A percentile compares a stretch with the other conserved stretches of the same genome.
These are phyloP conservation scores for Hyles lineata DNA, from an alignment of 2,888 invertebrate genomes.

Conservation along the genomic window DNA sequence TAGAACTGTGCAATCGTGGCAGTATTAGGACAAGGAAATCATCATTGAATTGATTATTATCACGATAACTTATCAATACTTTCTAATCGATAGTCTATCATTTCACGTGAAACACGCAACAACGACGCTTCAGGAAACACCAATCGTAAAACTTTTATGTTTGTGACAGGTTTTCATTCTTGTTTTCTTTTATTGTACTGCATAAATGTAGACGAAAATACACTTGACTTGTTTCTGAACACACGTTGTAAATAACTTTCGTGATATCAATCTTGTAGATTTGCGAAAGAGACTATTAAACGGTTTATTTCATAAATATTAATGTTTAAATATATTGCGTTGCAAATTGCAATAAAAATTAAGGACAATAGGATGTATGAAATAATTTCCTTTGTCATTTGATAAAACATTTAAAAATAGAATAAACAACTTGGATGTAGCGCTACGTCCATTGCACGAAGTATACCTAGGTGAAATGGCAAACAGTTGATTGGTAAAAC, in stretches of 20 bases:
- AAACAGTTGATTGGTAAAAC: constrained; percentile 46
- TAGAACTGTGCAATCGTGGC: neutral
- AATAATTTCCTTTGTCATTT: neutral
- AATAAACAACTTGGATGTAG: constrained; percentile 22
- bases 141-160: constrained; percentile 53
- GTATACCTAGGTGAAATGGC: constrained; percentile 46
- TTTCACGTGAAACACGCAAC: constrained; percentile 58
- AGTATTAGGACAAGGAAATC: constrained; percentile 25
- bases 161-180: constrained; percentile 27
- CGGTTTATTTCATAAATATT: too few species aligned
- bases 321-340: too few species aligned
- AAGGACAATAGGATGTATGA: neutral
- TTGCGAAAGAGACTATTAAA: too few species aligned
- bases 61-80: constrained; percentile 57
- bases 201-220: neutral
- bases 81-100: constrained; percentile 50
- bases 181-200: neutral
- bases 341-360: neutral
- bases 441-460: constrained; percentile 39
- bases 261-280: too few species aligned
- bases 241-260: too few species aligned
- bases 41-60: constrained; percentile 45
- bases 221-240: neutral
- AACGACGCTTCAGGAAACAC: constrained; percentile 45
- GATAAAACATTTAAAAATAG: too few species aligned